Conservation (phyloP, 2,888 invertebrate species). For the Agrotis puta region DNA sequence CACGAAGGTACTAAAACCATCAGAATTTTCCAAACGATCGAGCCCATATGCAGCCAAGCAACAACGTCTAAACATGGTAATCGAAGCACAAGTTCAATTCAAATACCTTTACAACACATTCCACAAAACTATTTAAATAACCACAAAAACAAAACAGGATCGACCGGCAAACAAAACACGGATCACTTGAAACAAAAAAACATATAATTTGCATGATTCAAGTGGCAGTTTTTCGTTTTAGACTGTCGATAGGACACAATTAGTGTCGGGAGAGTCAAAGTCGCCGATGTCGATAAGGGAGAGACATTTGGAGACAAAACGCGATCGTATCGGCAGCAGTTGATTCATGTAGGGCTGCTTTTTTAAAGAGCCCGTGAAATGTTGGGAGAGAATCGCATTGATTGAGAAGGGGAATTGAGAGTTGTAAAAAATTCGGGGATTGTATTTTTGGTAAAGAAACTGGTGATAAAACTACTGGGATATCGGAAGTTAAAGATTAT, state of each 20-base stretch:
- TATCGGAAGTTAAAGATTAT: no score
- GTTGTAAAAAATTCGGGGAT: constrained; percentile 8
- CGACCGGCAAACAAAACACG: constrained; percentile 37
- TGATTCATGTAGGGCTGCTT: constrained; percentile 66
- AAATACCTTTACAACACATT: constrained; percentile 33
- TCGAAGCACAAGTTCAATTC: neutral
- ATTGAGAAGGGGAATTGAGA: constrained; percentile 22
- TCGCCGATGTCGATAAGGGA: constrained; percentile 83
- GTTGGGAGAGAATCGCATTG: constrained; percentile 25
- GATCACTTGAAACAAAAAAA: constrained; percentile 52
- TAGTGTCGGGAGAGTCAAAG: constrained; percentile 86
- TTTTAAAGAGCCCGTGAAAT: constrained; percentile 45
- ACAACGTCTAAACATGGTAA: neutral
- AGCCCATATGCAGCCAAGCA: neutral
- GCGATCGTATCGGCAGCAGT: constrained; percentile 81
- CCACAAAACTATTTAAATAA: constrained; percentile 44
- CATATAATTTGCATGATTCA: constrained; percentile 78
- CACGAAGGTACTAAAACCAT: neutral
- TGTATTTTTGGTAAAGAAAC: neutral
- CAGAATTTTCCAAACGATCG: neutral
- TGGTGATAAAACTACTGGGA: neutral
- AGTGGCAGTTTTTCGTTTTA: constrained; percentile 75
- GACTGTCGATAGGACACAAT: constrained; percentile 84
- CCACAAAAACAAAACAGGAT: constrained; percentile 44
- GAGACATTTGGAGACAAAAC: constrained; percentile 86